Base-by-base conservation (phyloP, 2,113 vertebrate genomes). In the Lipotes vexillifer region DNA sequence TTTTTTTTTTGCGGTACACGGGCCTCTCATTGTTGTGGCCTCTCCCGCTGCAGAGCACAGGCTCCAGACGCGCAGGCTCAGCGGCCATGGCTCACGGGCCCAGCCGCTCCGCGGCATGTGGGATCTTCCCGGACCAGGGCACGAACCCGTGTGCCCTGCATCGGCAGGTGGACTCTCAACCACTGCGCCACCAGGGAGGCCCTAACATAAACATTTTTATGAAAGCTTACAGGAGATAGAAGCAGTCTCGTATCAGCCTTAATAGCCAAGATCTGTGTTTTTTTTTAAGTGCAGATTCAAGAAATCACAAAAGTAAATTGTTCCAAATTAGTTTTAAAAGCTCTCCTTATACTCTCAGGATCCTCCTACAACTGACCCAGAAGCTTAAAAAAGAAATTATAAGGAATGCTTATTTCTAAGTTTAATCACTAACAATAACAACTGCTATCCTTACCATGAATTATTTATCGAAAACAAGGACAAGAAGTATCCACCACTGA, bases 381-480 rank as follows among this genome's bases (percentile, higher is more conserved):
- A 96, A 86, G 78, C 72, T 52, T 86, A 41, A 86, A 92, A 97
- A 90, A 69, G 55, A 94, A 75, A 69, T 46, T 12, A 21, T 38
- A 93, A 90, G 65, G 14, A 68, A 81, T 46, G 38, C 71, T 75
- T 84, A 38, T 21, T 84, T 78, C 38, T 57, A 93, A 63, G 46
- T 15, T 95, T 61, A 90, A 80, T 81, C 78, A 69, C 82, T 44
- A 81, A 59, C 80, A 87, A n/a, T 55, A 88, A 75, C 65, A 90
- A 65, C 46, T 31, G 44, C 38, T 38, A n/a, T n/a, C 55, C 21
- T 75, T 63, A 75, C 29, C 23, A 17, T 8, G 29, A 77, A 52
- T 77, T 75, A 55, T 82, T 93, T 46, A 89, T 41, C 87, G 88
- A 75, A 94, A 96, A 57, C 38, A 75, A 93, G 81, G 87, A 36